Evolutionary conservation across 2,797 vertebrate genomes (phyloP).

Genomic region (Cyclura pinguis): DNA sequence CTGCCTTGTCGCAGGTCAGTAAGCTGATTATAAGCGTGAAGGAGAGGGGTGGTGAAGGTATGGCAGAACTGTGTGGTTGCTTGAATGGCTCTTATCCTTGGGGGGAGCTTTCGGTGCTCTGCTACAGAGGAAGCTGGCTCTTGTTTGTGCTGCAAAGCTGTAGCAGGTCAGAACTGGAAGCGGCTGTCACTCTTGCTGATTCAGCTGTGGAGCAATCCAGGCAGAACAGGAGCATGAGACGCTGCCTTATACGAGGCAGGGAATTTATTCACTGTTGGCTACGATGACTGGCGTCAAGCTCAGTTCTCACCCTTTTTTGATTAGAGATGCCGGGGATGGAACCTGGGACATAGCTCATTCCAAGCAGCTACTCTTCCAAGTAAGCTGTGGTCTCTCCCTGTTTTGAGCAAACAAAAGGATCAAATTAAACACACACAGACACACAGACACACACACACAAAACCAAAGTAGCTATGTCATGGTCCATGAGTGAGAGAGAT

Average conservation of each 20-base stretch:
- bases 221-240: neutral
- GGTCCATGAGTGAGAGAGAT: neutral
- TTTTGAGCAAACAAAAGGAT: neutral
- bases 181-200: conserved; percentile 49
- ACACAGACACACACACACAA: neutral
- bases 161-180: conserved; percentile 71
- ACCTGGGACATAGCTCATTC: neutral
- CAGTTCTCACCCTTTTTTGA: neutral
- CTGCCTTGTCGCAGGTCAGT: neutral
- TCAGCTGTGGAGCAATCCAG: conserved; percentile 42
- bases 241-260: no score
- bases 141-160: conserved; percentile 68
- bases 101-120: conserved; percentile 24
- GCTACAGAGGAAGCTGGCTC: conserved; percentile 24
- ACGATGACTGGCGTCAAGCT: no score
- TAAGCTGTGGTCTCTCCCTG: neutral
- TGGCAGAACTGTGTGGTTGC: neutral
- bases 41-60: no score
- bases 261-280: neutral
- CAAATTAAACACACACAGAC: no score
- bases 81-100: no score
- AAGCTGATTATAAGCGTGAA: neutral
- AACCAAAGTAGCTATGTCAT: neutral
- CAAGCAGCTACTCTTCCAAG: neutral
- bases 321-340: neutral